Conservation (phyloP, 2,797 vertebrate species). For the Sebastes oblongus region DNA sequence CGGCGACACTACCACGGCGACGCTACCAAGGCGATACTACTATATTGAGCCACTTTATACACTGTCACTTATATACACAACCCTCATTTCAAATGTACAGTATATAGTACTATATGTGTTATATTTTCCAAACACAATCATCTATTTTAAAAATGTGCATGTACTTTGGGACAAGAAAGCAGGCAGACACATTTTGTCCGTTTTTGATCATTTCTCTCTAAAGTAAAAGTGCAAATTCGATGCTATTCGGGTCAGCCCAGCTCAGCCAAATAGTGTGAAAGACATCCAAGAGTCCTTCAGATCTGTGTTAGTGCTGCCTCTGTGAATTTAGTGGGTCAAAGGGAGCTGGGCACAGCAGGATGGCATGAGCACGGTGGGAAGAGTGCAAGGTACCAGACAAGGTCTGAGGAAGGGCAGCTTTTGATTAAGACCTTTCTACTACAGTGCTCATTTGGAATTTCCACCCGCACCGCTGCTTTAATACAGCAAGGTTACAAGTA, state of each 20-base stretch:
- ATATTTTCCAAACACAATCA: not conserved
- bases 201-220: not conserved
- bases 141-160: not conserved
- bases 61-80: too few relatives aligned
- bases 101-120: too few relatives aligned
- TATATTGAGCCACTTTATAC: too few relatives aligned
- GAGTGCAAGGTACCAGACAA: conserved; percentile 61
- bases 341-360: conserved; percentile 71
- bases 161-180: not conserved
- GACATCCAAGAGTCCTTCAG: conserved; percentile 69
- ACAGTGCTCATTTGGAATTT: conserved; percentile 60
- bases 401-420: conserved; percentile 65
- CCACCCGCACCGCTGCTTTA: conserved; percentile 40
- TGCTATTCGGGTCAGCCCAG: conserved; percentile 20
- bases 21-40: too few relatives aligned
- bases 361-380: conserved; percentile 63
- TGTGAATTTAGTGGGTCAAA: conserved; percentile 74
- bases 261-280: conserved; percentile 53
- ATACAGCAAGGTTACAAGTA: conserved; percentile 46
- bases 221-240: conserved; percentile 28
- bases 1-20: too few relatives aligned
- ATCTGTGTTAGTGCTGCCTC: conserved; percentile 69
- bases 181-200: not conserved
- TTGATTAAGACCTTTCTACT: conserved; percentile 71
- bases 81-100: too few relatives aligned